Conservation (phyloP, 37 sponge, comb jelly and placozoan genomes). For the Theonella swinhoei region DNA sequence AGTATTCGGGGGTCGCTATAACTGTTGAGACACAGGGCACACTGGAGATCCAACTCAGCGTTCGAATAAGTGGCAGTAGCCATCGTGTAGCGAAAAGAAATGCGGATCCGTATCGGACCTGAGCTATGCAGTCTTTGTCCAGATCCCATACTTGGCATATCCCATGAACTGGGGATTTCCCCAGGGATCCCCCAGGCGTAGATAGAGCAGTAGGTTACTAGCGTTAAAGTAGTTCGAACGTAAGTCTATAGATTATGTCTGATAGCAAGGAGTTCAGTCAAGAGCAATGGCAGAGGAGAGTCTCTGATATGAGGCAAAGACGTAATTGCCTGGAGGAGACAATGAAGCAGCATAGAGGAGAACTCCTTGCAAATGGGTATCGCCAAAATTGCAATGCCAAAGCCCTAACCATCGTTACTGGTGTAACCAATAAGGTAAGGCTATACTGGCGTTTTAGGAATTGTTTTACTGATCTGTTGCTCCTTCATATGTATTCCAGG, state of each 20-base stretch:
- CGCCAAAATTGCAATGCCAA: not conserved
- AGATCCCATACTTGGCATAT: too few species aligned
- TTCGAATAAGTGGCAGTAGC: not conserved
- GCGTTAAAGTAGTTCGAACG: too few species aligned
- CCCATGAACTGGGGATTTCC: too few species aligned
- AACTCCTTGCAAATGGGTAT: not conserved
- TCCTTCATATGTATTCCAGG: not conserved
- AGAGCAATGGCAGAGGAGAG: not conserved
- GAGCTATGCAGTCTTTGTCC: too few species aligned
- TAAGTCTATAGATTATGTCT: too few species aligned
- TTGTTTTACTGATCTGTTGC: not conserved
- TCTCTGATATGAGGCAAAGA: not conserved
- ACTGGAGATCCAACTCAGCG: conserved; percentile 24
- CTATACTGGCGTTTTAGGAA: too few species aligned
- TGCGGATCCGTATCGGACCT: too few species aligned
- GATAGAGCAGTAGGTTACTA: too few species aligned
- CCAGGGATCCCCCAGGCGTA: too few species aligned
- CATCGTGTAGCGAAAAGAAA: too few species aligned
- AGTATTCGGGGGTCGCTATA: conserved; percentile 60
- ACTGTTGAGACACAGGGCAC: conserved; percentile 53
- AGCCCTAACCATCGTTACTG: not conserved
- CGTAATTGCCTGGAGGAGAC: not conserved
- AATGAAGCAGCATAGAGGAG: not conserved
- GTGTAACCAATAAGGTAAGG: not conserved
- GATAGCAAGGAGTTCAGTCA: too few species aligned